Evolutionary conservation across 2,797 vertebrate species (phyloP).

Genomic region (Myotis findleyi): DNA sequence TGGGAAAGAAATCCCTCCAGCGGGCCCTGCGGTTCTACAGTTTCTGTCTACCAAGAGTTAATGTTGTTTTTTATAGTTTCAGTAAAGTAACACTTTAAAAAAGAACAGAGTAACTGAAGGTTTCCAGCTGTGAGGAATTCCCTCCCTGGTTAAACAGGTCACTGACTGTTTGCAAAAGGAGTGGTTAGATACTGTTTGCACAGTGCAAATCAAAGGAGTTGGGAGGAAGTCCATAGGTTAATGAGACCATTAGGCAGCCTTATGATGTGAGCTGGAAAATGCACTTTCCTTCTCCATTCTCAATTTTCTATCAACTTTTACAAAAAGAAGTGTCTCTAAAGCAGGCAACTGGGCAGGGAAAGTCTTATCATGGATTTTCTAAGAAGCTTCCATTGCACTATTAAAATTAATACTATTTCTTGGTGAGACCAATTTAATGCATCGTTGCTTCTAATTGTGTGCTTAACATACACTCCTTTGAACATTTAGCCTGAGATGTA

Average conservation of each 20-base stretch:
- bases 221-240: conserved; percentile 65
- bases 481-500: conserved; percentile 78
- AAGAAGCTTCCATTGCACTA: conserved; percentile 60
- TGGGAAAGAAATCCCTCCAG: background rate
- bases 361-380: conserved; percentile 71
- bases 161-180: conserved; percentile 64
- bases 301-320: conserved; percentile 60
- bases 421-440: conserved; percentile 80
- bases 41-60: background rate
- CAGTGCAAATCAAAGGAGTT: conserved; percentile 47
- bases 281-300: conserved; percentile 1
- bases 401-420: conserved; percentile 78
- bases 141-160: conserved; percentile 53
- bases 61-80: conserved; percentile 49
- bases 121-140: conserved; percentile 62
- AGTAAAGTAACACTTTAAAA: conserved; percentile 47
- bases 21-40: background rate
- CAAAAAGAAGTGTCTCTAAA: conserved; percentile 46
- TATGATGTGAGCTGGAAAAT: conserved; percentile 37
- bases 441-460: conserved; percentile 79
- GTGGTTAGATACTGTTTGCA: conserved; percentile 58
- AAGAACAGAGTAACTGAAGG: conserved; percentile 30
- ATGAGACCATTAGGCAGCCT: conserved; percentile 39
- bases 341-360: conserved; percentile 35
- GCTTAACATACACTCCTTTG: conserved; percentile 74